Conservation (phyloP, 2,888 invertebrate genomes). For the Pristionchus exspectatus region DNA sequence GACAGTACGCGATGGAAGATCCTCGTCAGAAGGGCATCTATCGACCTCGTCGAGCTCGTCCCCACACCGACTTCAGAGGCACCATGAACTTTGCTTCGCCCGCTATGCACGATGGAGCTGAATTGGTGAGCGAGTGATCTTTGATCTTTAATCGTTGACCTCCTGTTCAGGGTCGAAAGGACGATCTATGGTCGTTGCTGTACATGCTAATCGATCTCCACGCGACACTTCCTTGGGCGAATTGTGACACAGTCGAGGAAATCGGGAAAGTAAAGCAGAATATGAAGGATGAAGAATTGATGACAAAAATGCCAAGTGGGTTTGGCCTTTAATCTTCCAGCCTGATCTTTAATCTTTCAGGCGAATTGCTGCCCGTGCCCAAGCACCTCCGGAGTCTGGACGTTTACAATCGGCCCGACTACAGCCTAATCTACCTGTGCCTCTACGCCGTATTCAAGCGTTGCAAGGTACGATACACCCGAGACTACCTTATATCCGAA, state of each 20-base stretch:
- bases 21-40: not conserved
- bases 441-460: not conserved
- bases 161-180: slow-evolving; percentile 53
- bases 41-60: slow-evolving; percentile 33
- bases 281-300: slow-evolving; percentile 57
- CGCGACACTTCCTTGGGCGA: slow-evolving; percentile 9
- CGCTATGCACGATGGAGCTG: slow-evolving; percentile 59
- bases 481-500: not conserved
- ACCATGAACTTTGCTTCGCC: slow-evolving; percentile 62
- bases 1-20: not conserved
- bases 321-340: not conserved
- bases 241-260: slow-evolving; percentile 37
- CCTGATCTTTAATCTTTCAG: slow-evolving; percentile 47
- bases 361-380: slow-evolving; percentile 58
- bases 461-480: not conserved
- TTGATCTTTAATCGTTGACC: not conserved
- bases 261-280: slow-evolving; percentile 56
- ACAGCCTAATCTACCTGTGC: slow-evolving; percentile 55
- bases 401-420: slow-evolving; percentile 62
- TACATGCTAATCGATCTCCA: slow-evolving; percentile 21
- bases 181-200: slow-evolving; percentile 16
- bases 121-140: slow-evolving; percentile 54
- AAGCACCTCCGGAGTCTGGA: slow-evolving; percentile 58
- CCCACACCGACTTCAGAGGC: slow-evolving; percentile 62
- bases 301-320: slow-evolving; percentile 60